These are phyloP conservation scores for Pseudococcus longispinus DNA, from an alignment of 2,888 invertebrate genomes.

Conservation along the genomic window DNA sequence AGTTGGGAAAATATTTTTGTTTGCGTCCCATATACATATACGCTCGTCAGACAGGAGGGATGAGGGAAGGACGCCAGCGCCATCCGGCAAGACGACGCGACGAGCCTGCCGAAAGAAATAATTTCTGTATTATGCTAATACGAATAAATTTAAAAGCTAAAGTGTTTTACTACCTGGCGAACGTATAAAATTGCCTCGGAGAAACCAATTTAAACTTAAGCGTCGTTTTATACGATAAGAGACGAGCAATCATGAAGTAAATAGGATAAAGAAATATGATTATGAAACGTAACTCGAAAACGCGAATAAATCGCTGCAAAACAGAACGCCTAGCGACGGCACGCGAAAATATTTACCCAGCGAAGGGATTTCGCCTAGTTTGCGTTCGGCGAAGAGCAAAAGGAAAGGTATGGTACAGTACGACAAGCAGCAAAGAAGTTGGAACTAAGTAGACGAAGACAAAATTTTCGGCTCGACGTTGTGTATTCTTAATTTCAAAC, in stretches of 20 bases:
- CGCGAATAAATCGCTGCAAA: slow-evolving; percentile 34
- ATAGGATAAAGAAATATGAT: slow-evolving; percentile 54
- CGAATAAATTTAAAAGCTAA: slow-evolving; percentile 53
- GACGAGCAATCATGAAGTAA: slow-evolving; percentile 51
- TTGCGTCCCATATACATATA: neutral
- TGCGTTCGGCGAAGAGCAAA: neutral
- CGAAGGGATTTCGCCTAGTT: neutral
- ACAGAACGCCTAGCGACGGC: slow-evolving; percentile 9
- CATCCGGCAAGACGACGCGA: neutral
- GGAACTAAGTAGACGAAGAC: neutral
- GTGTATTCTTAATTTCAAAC: neutral
- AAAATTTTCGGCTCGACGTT: neutral
- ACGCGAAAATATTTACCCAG: neutral
- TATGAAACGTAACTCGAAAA: slow-evolving; percentile 43
- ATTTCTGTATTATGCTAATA: slow-evolving; percentile 45
- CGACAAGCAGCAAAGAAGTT: neutral
- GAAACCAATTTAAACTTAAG: slow-evolving; percentile 54
- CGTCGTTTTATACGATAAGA: slow-evolving; percentile 53
- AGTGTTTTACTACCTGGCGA: slow-evolving; percentile 51
- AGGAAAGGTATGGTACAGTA: too few species aligned
- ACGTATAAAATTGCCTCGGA: slow-evolving; percentile 51
- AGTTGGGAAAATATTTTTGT: slow-evolving; percentile 7
- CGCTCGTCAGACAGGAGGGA: neutral
- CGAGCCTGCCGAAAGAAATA: slow-evolving; percentile 25
- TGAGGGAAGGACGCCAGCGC: neutral